These are phyloP conservation scores for Idaea straminata DNA, from an alignment of 2,888 invertebrate species.

Conservation along the genomic window DNA sequence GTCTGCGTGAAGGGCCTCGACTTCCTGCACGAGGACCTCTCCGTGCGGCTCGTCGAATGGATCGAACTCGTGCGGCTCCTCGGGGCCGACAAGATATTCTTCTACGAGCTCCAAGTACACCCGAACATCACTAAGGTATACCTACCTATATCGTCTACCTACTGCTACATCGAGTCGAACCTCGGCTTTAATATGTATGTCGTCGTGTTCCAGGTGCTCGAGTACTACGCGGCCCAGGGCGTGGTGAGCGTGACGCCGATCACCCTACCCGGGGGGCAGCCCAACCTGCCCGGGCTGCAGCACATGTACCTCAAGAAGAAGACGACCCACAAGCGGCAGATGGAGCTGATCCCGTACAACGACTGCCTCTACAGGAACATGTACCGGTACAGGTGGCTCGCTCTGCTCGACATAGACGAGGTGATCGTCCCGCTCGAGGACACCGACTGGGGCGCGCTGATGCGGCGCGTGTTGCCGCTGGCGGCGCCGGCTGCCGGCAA, in stretches of 20 bases:
- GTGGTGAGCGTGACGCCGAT: conserved; percentile 88
- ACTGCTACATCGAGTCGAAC: too few species aligned
- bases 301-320: conserved; percentile 94
- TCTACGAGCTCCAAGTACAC: conserved; percentile 95
- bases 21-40: conserved; percentile 94
- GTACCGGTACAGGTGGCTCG: conserved; percentile 93
- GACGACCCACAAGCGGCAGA: conserved; percentile 95
- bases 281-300: conserved; percentile 93
- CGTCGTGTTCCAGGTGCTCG: conserved; percentile 72
- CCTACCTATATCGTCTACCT: too few species aligned
- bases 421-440: conserved; percentile 93
- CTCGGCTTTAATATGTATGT: too few species aligned
- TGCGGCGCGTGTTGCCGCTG: conserved; percentile 85
- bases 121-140: conserved; percentile 89
- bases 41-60: conserved; percentile 95
- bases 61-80: conserved; percentile 91
- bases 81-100: conserved; percentile 94
- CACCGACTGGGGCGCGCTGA: conserved; percentile 87
- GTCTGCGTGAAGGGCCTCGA: conserved; percentile 97
- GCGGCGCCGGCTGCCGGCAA: conserved; percentile 77
- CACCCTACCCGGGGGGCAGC: conserved; percentile 93
- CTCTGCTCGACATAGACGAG: conserved; percentile 96
- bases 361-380: conserved; percentile 97
- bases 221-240: conserved; percentile 83
- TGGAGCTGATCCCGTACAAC: conserved; percentile 97